phyloP scores from a whole-genome alignment of 2,888 invertebrate species.

The Punctoribates punctum region DNA sequence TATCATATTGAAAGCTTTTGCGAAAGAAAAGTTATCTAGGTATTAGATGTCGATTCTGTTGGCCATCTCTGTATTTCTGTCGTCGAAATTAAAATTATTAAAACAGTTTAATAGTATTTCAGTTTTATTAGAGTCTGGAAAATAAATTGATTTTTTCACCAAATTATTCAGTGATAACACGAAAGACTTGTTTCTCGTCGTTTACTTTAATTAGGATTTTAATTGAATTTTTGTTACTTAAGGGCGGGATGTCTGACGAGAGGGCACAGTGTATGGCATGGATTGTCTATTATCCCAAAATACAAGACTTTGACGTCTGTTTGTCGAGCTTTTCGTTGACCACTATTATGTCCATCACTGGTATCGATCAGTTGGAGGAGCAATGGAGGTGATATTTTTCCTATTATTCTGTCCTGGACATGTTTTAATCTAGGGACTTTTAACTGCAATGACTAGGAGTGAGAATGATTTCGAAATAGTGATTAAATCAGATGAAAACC shows the following conservation, averaged over 20 bases:
- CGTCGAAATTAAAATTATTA: no score
- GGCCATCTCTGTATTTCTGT: no score
- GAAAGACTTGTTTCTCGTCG: no score
- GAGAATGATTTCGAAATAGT: conserved; percentile 9
- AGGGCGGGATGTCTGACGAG: conserved; percentile 15
- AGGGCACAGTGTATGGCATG: conserved; percentile 26
- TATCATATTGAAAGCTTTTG: no score
- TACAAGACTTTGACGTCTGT: conserved; percentile 27
- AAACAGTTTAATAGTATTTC: no score
- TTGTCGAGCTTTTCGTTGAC: conserved; percentile 25
- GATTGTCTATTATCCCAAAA: conserved; percentile 7
- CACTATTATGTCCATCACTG: conserved; percentile 22
- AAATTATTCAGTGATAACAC: no score
- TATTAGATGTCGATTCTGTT: no score
- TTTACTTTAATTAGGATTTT: neutral
- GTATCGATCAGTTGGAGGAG: conserved; percentile 4
- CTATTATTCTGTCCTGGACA: no score
- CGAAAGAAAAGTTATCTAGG: no score
- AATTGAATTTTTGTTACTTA: neutral
- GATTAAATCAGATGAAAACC: neutral
- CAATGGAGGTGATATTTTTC: conserved; percentile 10
- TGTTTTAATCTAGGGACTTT: no score
- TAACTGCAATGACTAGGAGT: neutral
- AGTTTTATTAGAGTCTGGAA: no score
- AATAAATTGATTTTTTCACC: no score